Evolutionary conservation across 2,797 vertebrate species (phyloP).

Genomic region (Columba guinea): DNA sequence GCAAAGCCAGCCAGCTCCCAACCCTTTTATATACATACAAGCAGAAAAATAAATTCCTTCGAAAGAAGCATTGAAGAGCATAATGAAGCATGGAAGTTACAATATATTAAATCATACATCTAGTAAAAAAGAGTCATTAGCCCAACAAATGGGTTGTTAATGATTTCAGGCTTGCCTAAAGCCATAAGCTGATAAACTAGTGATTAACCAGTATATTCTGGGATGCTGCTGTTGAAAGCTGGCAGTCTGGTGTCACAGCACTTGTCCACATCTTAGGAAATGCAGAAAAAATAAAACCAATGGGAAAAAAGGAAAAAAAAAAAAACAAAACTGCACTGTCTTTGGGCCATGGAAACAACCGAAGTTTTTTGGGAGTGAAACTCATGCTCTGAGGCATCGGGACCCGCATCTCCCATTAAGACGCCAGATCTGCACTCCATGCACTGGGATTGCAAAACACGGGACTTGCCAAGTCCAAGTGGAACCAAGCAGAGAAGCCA

Average conservation of each 20-base stretch:
- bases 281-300: not conserved
- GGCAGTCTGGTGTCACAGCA: not conserved
- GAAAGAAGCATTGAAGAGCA: slow-evolving; percentile 55
- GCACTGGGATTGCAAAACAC: rapidly evolving
- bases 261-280: not conserved
- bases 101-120: slow-evolving; percentile 62
- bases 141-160: slow-evolving; percentile 55
- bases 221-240: slow-evolving; percentile 4
- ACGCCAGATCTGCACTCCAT: not conserved
- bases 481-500: rapidly evolving
- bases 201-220: slow-evolving; percentile 45
- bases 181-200: slow-evolving; percentile 37
- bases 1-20: slow-evolving; percentile 10
- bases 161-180: slow-evolving; percentile 60
- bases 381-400: not conserved
- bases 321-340: rapidly evolving
- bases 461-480: not conserved
- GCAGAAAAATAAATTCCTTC: slow-evolving; percentile 40
- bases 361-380: rapidly evolving
- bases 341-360: not conserved
- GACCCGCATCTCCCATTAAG: not conserved
- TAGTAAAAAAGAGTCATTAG: slow-evolving; percentile 64
- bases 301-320: not conserved
- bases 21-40: not conserved
- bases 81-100: slow-evolving; percentile 63